Evolutionary conservation across 2,797 vertebrate genomes (phyloP), one percentile per base, ranked within the genome.

Genomic region (Sarcoramphus papa): DNA sequence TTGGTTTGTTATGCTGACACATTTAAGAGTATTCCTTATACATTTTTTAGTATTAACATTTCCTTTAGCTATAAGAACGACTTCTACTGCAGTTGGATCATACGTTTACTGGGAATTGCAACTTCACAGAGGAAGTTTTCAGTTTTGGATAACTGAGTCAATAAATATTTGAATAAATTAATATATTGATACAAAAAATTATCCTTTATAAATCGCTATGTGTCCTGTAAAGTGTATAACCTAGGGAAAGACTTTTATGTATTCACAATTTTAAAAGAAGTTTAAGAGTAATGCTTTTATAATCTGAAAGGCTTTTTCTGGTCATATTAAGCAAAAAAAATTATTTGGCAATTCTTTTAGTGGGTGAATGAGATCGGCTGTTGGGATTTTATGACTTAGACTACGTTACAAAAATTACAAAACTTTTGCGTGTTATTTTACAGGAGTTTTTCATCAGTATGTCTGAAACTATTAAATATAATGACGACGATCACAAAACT

Each of bases 401-500:
- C 27, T 65, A 20, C 70, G 70, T 73, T 35, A 14, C 80, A 80
- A 93, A 88, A 62, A 33, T 73, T 14, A 33, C 20, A 67, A 63
- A 68, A 16, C 21, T 76, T 92, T 54, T 21, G 41, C 19, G 9
- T 93, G 53, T 76, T 80, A 23, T 76, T 89, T 77, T 91, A 16
- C 92, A 98, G 98, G 98, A 98, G 98, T 98, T 98, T 98, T 98
- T 98, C 98, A 98, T 98, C 99, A 98, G 98, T 98, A 99, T 99
- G 99, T 99, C 99, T 98, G 99, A 99, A 98, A 99, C 99, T 96
- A 98, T 99, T 97, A 99, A 99, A 95, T 99, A 99, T 79, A 99
- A 99, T 98, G 99, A 99, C 85, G 99, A 99, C 50, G 99, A 99
- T 98, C 99, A 99, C 98, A 99, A 99, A 98, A 99, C 99, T 94